Percentiles rank a stretch among this genome's conserved stretches.
Evolutionary conservation across 2,888 invertebrate species (phyloP).

Genomic region (Chironomus riparius): DNA sequence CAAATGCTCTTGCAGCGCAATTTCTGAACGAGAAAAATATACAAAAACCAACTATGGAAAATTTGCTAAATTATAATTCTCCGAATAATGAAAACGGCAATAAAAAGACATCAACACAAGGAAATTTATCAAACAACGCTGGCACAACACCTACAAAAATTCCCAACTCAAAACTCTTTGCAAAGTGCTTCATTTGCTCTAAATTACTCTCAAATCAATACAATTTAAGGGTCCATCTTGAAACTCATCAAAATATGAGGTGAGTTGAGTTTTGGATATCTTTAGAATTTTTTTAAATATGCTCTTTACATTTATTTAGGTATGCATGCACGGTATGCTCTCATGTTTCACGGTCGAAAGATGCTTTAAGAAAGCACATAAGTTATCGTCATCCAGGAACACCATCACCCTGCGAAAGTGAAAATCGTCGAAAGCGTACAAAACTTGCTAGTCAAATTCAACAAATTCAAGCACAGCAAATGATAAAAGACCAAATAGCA

Average conservation of each 20-base stretch:
- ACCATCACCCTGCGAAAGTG: slow-evolving; percentile 42
- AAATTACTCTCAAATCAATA: slow-evolving; percentile 86
- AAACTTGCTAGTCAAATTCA: slow-evolving; percentile 32
- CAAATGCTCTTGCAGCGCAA: background rate
- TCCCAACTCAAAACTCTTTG: slow-evolving; percentile 48
- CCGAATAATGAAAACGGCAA: background rate
- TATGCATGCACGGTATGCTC: slow-evolving; percentile 81
- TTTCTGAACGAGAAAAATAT: slow-evolving; percentile 19
- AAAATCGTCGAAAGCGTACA: slow-evolving; percentile 41
- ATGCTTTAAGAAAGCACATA: slow-evolving; percentile 79
- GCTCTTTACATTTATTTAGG: slow-evolving; percentile 35
- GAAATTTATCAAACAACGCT: background rate
- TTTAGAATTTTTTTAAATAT: no score
- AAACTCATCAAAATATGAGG: slow-evolving; percentile 77
- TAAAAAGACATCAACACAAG: background rate
- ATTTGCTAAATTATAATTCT: slow-evolving; percentile 8
- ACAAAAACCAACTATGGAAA: slow-evolving; percentile 8
- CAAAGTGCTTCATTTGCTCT: slow-evolving; percentile 74
- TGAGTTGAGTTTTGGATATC: slow-evolving; percentile 30
- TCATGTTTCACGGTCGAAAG: slow-evolving; percentile 78
- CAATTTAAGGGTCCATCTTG: slow-evolving; percentile 81
- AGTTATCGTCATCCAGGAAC: slow-evolving; percentile 69
- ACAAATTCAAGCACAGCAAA: slow-evolving; percentile 23
- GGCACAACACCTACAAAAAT: slow-evolving; percentile 32
- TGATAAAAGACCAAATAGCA: slow-evolving; percentile 24